These are phyloP conservation scores for Pararge aegeria DNA, from an alignment of 1,140 invertebrate species.

Conservation along the genomic window DNA sequence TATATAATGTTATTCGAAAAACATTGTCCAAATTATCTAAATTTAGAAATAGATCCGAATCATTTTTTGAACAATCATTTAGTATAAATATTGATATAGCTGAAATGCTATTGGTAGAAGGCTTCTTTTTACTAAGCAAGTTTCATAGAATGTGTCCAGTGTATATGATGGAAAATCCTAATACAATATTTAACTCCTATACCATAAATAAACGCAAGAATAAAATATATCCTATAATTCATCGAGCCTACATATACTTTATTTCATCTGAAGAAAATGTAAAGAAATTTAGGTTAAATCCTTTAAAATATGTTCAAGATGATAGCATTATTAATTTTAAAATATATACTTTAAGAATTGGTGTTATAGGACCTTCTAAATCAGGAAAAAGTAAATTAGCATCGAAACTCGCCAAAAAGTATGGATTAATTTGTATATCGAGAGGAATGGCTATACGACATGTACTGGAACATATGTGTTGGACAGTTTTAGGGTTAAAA, in stretches of 20 bases:
- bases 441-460: constrained; percentile 75
- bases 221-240: constrained; percentile 77
- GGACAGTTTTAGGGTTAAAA: constrained; percentile 66
- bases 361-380: constrained; percentile 91
- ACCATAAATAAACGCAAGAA: constrained; percentile 59
- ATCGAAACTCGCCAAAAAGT: constrained; percentile 70
- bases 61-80: constrained; percentile 79
- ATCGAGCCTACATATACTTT: constrained; percentile 81
- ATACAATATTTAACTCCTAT: constrained; percentile 73
- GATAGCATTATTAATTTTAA: constrained; percentile 59
- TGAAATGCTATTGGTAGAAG: constrained; percentile 75
- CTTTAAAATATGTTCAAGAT: constrained; percentile 76
- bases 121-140: constrained; percentile 81
- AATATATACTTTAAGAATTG: constrained; percentile 84
- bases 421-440: constrained; percentile 76
- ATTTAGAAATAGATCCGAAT: constrained; percentile 67
- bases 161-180: constrained; percentile 71
- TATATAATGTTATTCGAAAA: constrained; percentile 55
- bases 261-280: constrained; percentile 71
- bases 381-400: constrained; percentile 89
- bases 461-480: constrained; percentile 68
- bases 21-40: constrained; percentile 51
- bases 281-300: constrained; percentile 75
- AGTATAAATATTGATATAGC: constrained; percentile 76
- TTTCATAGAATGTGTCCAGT: constrained; percentile 82